A percentile compares a stretch with the other conserved stretches of the same genome.
These are phyloP conservation scores for Thera britannica DNA, from an alignment of 2,888 invertebrate genomes.

Conservation along the genomic window DNA sequence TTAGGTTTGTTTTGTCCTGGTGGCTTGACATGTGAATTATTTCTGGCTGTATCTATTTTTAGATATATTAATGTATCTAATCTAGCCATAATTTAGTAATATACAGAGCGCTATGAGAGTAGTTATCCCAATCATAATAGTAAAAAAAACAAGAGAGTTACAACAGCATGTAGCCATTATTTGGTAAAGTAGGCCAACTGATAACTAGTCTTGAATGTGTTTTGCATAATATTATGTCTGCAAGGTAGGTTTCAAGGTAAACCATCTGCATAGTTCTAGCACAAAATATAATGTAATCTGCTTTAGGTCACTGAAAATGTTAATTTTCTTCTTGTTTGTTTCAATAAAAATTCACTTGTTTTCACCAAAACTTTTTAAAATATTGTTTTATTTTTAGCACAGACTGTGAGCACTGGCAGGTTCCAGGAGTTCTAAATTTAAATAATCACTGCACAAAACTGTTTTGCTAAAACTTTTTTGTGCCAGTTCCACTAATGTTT, in stretches of 20 bases:
- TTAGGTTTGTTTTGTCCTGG: not conserved
- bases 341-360: slow-evolving; percentile 1
- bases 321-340: slow-evolving; percentile 5
- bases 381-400: slow-evolving; percentile 5
- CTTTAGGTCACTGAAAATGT: not conserved
- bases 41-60: not conserved
- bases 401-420: slow-evolving; percentile 10
- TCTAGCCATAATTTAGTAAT: not conserved
- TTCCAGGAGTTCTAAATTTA: slow-evolving; percentile 11
- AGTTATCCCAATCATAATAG: not conserved
- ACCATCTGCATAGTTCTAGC: slow-evolving; percentile 5
- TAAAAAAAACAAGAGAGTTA: slow-evolving; percentile 3
- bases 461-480: slow-evolving; percentile 18
- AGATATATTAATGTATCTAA: not conserved
- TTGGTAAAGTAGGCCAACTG: not conserved
- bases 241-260: slow-evolving; percentile 21
- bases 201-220: slow-evolving; percentile 6
- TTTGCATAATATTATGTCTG: slow-evolving; percentile 23
- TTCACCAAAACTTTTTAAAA: not conserved
- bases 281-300: not conserved
- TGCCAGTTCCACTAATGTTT: slow-evolving; percentile 1
- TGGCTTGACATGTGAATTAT: not conserved
- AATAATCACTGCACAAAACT: slow-evolving; percentile 9
- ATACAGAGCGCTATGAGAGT: not conserved
- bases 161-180: slow-evolving; percentile 3